Conservation (phyloP, 1,140 invertebrate species). For the Panagrolaimus sp. region DNA sequence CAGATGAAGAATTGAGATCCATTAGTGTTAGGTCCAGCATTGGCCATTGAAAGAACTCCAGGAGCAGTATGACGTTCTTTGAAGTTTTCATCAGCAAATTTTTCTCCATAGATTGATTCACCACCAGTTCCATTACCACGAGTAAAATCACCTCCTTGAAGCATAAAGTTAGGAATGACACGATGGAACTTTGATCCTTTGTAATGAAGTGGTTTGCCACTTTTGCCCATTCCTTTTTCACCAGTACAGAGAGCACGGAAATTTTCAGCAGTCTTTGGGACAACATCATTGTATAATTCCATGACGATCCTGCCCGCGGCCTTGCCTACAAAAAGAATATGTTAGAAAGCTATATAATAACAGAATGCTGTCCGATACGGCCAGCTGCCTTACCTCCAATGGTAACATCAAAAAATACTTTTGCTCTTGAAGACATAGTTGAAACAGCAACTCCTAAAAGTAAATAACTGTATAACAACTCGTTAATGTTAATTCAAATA, state of each 20-base stretch:
- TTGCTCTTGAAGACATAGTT: not conserved
- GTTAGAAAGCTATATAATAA: no score
- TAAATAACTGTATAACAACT: no score
- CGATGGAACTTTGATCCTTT: conserved; percentile 65
- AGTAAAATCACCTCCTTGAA: conserved; percentile 82
- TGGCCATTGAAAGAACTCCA: conserved; percentile 84
- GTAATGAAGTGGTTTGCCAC: conserved; percentile 61
- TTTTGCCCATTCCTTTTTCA: conserved; percentile 61
- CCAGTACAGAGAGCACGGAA: conserved; percentile 62
- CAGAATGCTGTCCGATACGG: no score
- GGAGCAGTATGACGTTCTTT: conserved; percentile 82
- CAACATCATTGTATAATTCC: conserved; percentile 70
- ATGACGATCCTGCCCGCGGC: conserved; percentile 77
- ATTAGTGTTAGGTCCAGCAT: conserved; percentile 88
- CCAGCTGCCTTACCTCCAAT: conserved; percentile 73
- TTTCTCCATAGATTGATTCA: conserved; percentile 89
- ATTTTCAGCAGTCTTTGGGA: conserved; percentile 65
- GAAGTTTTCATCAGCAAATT: conserved; percentile 93
- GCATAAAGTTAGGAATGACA: conserved; percentile 97
- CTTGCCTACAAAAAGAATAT: conserved; percentile 74
- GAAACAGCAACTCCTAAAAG: not conserved
- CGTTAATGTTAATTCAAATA: no score
- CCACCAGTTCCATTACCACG: conserved; percentile 83
- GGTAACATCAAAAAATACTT: conserved; percentile 80
- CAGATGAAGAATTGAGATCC: conserved; percentile 96